Evolutionary conservation across 1,140 invertebrate genomes (phyloP).

Genomic region (Lutraria rhynchaena): DNA sequence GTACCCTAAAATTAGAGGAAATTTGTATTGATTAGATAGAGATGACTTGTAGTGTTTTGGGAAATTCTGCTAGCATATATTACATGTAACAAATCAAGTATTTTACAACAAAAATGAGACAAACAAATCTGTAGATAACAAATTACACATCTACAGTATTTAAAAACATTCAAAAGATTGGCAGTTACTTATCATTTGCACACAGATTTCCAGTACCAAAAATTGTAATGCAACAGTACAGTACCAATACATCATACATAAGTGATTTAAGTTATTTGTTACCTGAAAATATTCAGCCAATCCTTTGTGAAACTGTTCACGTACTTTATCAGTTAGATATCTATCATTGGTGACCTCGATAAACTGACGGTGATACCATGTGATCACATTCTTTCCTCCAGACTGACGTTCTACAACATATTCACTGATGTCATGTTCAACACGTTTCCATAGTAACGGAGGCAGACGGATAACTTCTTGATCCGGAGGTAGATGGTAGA

Average conservation of each 20-base stretch:
- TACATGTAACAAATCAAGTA: no score
- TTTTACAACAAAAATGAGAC: no score
- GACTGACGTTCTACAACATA: constrained; percentile 86
- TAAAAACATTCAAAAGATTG: no score
- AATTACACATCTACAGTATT: no score
- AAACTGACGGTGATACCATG: constrained; percentile 93
- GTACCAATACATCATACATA: no score
- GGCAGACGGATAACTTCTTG: constrained; percentile 74
- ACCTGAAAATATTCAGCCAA: constrained; percentile 72
- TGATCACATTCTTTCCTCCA: constrained; percentile 87
- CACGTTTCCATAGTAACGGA: constrained; percentile 86
- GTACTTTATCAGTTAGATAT: constrained; percentile 83
- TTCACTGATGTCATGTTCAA: constrained; percentile 86
- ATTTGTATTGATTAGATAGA: neutral
- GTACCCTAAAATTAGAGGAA: constrained; percentile 52
- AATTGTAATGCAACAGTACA: no score
- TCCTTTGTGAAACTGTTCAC: constrained; percentile 52
- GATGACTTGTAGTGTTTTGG: no score
- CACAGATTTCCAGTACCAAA: no score
- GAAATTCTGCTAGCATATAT: no score
- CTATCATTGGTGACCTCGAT: constrained; percentile 94
- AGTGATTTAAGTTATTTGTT: no score
- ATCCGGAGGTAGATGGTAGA: constrained; percentile 78
- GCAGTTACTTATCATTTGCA: no score
- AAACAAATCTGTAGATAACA: no score